Percentiles rank a stretch among this genome's conserved stretches.
These are phyloP conservation scores for Distichodus sexfasciatus DNA, from an alignment of 2,797 vertebrate species.

Conservation along the genomic window DNA sequence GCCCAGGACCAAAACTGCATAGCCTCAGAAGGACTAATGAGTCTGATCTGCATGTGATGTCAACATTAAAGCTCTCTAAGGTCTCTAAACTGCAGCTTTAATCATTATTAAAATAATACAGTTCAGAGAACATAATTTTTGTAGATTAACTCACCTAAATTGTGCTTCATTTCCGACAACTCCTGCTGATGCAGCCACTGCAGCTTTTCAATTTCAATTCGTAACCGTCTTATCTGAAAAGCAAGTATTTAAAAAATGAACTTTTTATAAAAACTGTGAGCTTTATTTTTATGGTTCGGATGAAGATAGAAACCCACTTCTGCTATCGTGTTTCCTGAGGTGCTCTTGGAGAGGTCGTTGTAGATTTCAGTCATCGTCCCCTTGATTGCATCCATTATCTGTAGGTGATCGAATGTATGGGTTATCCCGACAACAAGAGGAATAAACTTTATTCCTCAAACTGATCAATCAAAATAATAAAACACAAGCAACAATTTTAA, in stretches of 20 bases:
- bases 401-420: slow-evolving; percentile 22
- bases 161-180: slow-evolving; percentile 97
- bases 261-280: no score
- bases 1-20: no score
- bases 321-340: slow-evolving; percentile 93
- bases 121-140: no score
- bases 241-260: neutral
- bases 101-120: no score
- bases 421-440: neutral
- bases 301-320: slow-evolving; percentile 75
- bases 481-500: neutral
- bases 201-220: slow-evolving; percentile 96
- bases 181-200: slow-evolving; percentile 98
- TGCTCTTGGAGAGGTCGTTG: slow-evolving; percentile 92
- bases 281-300: neutral
- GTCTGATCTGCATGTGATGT: no score
- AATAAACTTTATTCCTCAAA: neutral
- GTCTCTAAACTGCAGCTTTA: no score
- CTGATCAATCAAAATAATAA: neutral
- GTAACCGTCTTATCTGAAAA: slow-evolving; percentile 87
- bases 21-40: no score
- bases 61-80: no score
- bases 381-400: slow-evolving; percentile 99
- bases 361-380: slow-evolving; percentile 98
- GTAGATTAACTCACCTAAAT: slow-evolving; percentile 77